Percentiles rank a stretch among this genome's conserved stretches.
Evolutionary conservation across 2,113 vertebrate genomes (phyloP).

Genomic region (Cepphus grylle): DNA sequence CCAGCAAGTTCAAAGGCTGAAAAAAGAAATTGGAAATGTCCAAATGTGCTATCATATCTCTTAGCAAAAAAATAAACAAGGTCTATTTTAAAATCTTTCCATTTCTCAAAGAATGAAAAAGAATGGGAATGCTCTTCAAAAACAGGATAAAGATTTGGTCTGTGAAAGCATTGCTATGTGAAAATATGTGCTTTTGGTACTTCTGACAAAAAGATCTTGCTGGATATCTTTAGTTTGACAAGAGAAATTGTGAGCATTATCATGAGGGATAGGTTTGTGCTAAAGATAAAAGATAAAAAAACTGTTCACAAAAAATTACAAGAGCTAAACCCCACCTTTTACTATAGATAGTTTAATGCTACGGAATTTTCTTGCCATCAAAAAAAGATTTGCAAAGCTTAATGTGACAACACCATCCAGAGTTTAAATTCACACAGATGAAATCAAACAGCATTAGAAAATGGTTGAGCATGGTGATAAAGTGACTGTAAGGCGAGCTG

Average conservation of each 20-base stretch:
- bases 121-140: neutral
- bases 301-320: neutral
- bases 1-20: neutral
- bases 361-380: neutral
- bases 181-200: neutral
- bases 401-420: neutral
- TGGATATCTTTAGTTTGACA: conserved; percentile 18
- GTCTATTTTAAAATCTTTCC: neutral
- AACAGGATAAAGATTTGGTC: neutral
- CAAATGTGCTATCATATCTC: neutral
- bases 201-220: neutral
- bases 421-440: conserved; percentile 13
- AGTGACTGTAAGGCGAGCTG: neutral
- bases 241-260: neutral
- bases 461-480: neutral
- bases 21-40: neutral
- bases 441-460: neutral
- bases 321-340: neutral
- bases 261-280: neutral
- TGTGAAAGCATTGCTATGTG: neutral
- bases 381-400: neutral
- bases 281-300: conserved; percentile 13
- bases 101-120: neutral
- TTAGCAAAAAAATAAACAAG: neutral
- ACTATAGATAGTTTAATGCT: conserved; percentile 1